These are phyloP conservation scores for Eilema depressum DNA, from an alignment of 2,888 invertebrate genomes.

Conservation along the genomic window DNA sequence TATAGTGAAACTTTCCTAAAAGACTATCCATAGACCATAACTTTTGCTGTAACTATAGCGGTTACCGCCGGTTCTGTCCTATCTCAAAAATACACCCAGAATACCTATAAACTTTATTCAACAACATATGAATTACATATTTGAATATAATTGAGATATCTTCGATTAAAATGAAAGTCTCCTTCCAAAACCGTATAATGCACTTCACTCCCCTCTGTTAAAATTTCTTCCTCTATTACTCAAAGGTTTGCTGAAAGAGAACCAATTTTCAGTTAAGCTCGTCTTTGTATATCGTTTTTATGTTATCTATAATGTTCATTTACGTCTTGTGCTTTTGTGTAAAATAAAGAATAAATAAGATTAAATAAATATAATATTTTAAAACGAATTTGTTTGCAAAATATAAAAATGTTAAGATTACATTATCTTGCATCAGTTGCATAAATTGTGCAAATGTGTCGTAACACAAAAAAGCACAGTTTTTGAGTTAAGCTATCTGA, in stretches of 20 bases:
- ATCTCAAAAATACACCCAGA: too few relatives aligned
- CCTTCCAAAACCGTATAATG: too few relatives aligned
- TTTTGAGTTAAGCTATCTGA: background rate
- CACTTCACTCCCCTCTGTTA: background rate
- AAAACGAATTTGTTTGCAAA: background rate
- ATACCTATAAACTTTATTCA: too few relatives aligned
- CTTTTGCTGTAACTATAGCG: too few relatives aligned
- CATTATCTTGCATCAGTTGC: slow-evolving; percentile 1
- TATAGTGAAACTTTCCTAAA: too few relatives aligned
- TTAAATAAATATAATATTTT: background rate
- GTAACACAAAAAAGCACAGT: background rate
- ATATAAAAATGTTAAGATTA: background rate
- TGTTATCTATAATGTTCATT: background rate
- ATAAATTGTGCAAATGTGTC: background rate
- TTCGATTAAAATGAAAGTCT: too few relatives aligned
- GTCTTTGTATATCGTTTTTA: background rate
- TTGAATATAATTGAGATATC: too few relatives aligned
- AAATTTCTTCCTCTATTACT: background rate
- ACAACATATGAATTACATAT: too few relatives aligned
- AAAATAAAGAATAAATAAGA: background rate
- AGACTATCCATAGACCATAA: too few relatives aligned
- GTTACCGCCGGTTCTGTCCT: too few relatives aligned
- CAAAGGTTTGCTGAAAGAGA: background rate
- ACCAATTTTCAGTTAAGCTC: background rate
- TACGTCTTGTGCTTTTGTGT: background rate